These are phyloP conservation scores for Sturnus vulgaris DNA, from an alignment of 2,113 vertebrate species.

Conservation along the genomic window DNA sequence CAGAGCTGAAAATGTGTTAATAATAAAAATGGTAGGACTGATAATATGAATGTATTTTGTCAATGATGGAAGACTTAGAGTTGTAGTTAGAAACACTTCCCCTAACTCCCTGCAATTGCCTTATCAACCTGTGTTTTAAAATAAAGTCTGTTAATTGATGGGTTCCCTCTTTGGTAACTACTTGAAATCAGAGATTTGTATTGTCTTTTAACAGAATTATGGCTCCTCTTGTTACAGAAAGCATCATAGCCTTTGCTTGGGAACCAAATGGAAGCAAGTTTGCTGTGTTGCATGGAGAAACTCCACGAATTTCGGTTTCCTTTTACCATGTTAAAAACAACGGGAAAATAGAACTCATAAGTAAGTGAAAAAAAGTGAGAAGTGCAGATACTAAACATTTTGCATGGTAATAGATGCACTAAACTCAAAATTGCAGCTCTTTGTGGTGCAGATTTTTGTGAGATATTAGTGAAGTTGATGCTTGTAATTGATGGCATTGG, in stretches of 20 bases:
- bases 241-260: constrained; percentile 98
- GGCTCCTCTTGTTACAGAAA: constrained; percentile 69
- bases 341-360: constrained; percentile 95
- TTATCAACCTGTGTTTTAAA: neutral
- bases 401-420: neutral
- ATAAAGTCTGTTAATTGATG: neutral
- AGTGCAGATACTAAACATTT: neutral
- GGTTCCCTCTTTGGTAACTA: neutral
- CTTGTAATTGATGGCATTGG: neutral
- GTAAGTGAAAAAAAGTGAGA: constrained; percentile 73
- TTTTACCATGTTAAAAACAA: constrained; percentile 99
- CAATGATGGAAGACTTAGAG: neutral
- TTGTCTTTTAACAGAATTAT: neutral
- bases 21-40: neutral
- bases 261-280: constrained; percentile 98
- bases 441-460: neutral
- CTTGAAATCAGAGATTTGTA: neutral
- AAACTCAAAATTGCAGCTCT: neutral
- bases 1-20: neutral
- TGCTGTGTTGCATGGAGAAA: constrained; percentile 93
- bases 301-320: constrained; percentile 89
- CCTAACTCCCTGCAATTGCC: neutral
- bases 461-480: neutral
- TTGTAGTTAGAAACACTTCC: neutral
- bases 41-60: neutral